Conservation (phyloP, 1,140 invertebrate genomes). For the Lepidurus apus region DNA sequence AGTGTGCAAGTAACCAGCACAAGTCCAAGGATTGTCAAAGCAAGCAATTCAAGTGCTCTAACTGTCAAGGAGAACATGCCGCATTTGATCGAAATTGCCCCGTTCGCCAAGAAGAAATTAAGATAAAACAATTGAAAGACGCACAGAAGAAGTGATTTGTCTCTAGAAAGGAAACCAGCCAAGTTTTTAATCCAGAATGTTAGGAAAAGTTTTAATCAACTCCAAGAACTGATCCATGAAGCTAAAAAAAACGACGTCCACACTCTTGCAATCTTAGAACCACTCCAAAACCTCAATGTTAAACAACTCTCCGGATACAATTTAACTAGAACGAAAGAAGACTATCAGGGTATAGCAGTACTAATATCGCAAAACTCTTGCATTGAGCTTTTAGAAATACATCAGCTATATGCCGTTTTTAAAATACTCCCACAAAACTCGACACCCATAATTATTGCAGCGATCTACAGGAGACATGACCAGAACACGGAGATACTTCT, state of each 20-base stretch:
- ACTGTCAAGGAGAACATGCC: slow-evolving; percentile 24
- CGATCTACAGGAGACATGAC: slow-evolving; percentile 1
- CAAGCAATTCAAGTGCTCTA: slow-evolving; percentile 16
- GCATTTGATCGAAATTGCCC: slow-evolving; percentile 4
- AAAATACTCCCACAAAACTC: not conserved
- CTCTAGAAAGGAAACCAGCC: slow-evolving; percentile 9
- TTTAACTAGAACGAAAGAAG: not conserved
- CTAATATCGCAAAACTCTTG: not conserved
- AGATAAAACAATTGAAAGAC: not conserved
- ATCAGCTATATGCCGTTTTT: not conserved
- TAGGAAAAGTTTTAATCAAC: not conserved
- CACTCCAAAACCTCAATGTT: not conserved
- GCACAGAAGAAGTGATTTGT: not conserved
- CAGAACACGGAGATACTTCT: not conserved
- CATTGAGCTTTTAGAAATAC: slow-evolving; percentile 22
- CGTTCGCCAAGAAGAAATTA: not conserved
- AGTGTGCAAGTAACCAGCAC: not conserved
- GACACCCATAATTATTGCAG: not conserved
- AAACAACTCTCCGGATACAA: slow-evolving; percentile 4
- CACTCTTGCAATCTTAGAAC: slow-evolving; percentile 23
- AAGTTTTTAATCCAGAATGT: slow-evolving; percentile 5
- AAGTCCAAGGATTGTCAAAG: slow-evolving; percentile 14
- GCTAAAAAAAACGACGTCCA: not conserved
- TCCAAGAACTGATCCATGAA: not conserved
- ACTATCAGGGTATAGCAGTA: not conserved